Base-by-base conservation (phyloP, 2,888 invertebrate species). In the Molorchus minor region DNA sequence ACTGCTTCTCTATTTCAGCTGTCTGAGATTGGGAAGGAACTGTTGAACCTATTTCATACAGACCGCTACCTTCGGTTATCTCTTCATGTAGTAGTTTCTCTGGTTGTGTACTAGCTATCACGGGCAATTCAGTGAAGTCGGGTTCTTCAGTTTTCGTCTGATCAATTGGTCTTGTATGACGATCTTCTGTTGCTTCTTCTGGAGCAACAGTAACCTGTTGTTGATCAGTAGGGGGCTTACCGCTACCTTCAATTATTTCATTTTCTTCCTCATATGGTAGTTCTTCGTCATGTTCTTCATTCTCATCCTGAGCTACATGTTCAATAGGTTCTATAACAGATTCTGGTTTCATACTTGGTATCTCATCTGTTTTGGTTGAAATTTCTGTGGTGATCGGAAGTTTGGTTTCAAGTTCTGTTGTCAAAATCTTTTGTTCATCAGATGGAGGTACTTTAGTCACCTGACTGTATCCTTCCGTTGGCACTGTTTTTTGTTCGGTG, bases 121-220 rank as follows among this genome's bases (percentile, higher is more conserved):
- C 53, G 13, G 51, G 43, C 35, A 51, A 35, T 52, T 59, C 60
- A 8, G 57, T 52, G 3, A 10, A 25, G 54, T 61, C 55, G n/a
- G 41, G 5, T 29, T 58, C n/a, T 49, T 54, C 52, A 19, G 33
- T 29, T 33, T 35, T 36, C n/a, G 13, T 8, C 36, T 30, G 29
- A 25, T 35, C 46, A 17, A 36, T 21, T 35, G 52, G 40, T 19
- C 20, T 51, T 29, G 58, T 53, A 13, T 25, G 20, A 45, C 15
- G 20, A 17, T 35, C 30, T 56, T 40, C 25, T 12, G 7, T 13
- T 19, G 40, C 20, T 17, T 12, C 25, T 16, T 12, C 12, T 8
- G 52, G 29, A 41, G 52, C 16, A 4, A 16, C 5, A 29, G 51
- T 29, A 21, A 15, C 36, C 45, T 12, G 10, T 21, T 45, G 17